These are phyloP conservation scores for Cactoblastis cactorum DNA, from an alignment of 2,888 invertebrate genomes.

Conservation along the genomic window DNA sequence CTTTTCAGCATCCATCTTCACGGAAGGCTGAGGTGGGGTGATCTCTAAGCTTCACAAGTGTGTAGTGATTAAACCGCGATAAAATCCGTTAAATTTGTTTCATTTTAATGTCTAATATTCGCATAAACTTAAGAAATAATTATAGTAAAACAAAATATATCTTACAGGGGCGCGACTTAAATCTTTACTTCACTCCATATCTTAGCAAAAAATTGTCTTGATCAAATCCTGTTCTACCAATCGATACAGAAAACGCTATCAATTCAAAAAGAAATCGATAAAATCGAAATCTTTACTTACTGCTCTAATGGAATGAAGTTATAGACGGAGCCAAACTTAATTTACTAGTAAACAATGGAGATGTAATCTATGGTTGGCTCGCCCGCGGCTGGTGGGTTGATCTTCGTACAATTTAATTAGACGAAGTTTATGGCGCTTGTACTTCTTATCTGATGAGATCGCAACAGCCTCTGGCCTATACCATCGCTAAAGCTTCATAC, in stretches of 20 bases:
- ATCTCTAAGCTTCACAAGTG: too few relatives aligned
- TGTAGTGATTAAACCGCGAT: too few relatives aligned
- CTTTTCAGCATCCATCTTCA: too few relatives aligned
- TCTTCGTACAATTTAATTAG: slow-evolving; percentile 73
- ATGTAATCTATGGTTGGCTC: slow-evolving; percentile 57
- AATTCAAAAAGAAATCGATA: background rate
- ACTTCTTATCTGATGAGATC: slow-evolving; percentile 58
- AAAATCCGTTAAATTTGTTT: too few relatives aligned
- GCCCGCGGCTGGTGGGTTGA: slow-evolving; percentile 40
- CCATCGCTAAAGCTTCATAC: slow-evolving; percentile 21
- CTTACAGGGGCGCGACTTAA: too few relatives aligned
- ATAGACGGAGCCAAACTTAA: slow-evolving; percentile 59
- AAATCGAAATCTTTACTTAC: background rate
- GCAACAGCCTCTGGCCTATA: slow-evolving; percentile 39
- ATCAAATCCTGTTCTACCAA: background rate
- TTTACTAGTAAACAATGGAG: slow-evolving; percentile 72
- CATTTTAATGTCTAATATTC: too few relatives aligned
- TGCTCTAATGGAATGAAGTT: slow-evolving; percentile 41
- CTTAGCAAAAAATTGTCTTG: background rate
- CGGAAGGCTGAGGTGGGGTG: too few relatives aligned
- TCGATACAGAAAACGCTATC: background rate
- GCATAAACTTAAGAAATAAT: too few relatives aligned
- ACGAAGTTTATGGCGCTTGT: slow-evolving; percentile 66
- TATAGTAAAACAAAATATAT: too few relatives aligned
- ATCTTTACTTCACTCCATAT: background rate